Conservation (phyloP, 2,888 invertebrate genomes). For the Drosophila buzzatii region DNA sequence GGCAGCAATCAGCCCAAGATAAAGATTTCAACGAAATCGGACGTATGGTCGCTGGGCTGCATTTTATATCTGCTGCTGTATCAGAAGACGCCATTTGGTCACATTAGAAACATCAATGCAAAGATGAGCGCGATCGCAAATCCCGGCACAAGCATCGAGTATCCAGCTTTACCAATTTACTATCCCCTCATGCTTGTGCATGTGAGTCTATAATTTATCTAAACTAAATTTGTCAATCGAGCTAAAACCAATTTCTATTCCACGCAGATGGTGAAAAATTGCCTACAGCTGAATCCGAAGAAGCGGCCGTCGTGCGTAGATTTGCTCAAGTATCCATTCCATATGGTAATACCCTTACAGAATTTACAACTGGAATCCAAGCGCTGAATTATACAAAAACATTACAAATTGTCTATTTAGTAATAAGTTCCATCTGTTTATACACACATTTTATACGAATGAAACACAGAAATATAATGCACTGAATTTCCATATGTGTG, state of each 20-base stretch:
- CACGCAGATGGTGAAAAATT: conserved; percentile 83
- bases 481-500: conserved; percentile 61
- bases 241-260: background rate
- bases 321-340: conserved; percentile 84
- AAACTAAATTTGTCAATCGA: background rate
- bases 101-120: conserved; percentile 89
- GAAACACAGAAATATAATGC: conserved; percentile 41
- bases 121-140: conserved; percentile 93
- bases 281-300: conserved; percentile 84
- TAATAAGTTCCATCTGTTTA: conserved; percentile 25
- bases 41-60: conserved; percentile 99
- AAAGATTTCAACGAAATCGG: conserved; percentile 94
- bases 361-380: conserved; percentile 70
- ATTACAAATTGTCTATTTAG: conserved; percentile 12
- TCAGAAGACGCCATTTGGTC: conserved; percentile 95
- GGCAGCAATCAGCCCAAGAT: conserved; percentile 86
- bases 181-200: conserved; percentile 85
- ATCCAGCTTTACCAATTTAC: conserved; percentile 87
- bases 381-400: conserved; percentile 23
- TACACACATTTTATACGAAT: conserved; percentile 28
- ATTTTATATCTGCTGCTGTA: conserved; percentile 97
- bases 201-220: conserved; percentile 64
- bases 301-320: conserved; percentile 83
- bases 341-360: conserved; percentile 84
- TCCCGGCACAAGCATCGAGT: conserved; percentile 90